phyloP scores from a whole-genome alignment of 1,140 invertebrate species.

The Lucilia cuprina region DNA sequence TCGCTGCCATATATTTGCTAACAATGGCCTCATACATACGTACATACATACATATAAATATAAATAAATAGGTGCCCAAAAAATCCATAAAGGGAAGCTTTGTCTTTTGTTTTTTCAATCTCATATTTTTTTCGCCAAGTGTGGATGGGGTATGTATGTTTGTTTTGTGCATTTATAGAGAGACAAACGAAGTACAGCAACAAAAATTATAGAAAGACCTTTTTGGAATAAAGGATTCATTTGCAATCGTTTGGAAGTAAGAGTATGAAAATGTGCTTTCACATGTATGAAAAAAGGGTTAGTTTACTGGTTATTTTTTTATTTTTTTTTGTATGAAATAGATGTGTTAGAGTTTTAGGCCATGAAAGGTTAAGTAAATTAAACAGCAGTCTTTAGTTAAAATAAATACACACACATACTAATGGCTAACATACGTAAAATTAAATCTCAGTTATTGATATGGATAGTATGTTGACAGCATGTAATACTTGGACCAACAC shows the following conservation, averaged over 20 bases:
- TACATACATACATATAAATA: no score
- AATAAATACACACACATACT: no score
- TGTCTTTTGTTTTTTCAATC: background rate
- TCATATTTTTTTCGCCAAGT: background rate
- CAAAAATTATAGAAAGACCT: background rate
- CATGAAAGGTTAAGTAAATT: conserved; percentile 27
- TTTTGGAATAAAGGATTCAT: conserved; percentile 14
- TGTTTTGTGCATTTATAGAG: background rate
- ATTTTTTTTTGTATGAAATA: background rate
- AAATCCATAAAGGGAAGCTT: background rate
- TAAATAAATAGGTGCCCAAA: conserved; percentile 1
- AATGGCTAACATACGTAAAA: background rate
- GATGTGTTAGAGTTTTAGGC: background rate
- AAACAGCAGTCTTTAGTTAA: background rate
- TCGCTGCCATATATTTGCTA: background rate
- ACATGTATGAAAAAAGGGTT: background rate
- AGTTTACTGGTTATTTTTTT: no score
- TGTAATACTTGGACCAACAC: conserved; percentile 5
- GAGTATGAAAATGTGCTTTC: background rate
- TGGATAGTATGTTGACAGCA: conserved; percentile 10
- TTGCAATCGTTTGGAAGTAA: background rate
- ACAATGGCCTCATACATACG: background rate
- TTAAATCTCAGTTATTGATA: background rate
- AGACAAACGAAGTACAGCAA: background rate
- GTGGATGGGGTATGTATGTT: conserved; percentile 3